Percentiles rank a stretch among this genome's conserved stretches.
phyloP scores from a whole-genome alignment of 2,888 invertebrate species.

The Prenolepis imparis region DNA sequence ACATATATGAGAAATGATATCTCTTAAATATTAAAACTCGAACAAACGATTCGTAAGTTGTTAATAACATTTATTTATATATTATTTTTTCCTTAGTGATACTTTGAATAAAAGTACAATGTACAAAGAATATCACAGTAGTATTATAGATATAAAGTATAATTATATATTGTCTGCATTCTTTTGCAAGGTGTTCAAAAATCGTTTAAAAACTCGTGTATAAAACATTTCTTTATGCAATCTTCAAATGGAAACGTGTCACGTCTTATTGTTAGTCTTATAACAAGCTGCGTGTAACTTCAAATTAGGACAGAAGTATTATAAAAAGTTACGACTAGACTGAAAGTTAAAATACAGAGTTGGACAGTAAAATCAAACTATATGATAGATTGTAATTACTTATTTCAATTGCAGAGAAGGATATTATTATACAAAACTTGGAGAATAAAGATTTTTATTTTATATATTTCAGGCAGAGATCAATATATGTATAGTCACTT shows the following conservation, averaged over 20 bases:
- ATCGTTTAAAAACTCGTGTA: not conserved
- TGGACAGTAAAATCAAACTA: conserved; percentile 58
- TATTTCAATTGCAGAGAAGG: conserved; percentile 61
- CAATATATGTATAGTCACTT: conserved; percentile 32
- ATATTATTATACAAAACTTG: conserved; percentile 32
- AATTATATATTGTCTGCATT: not conserved
- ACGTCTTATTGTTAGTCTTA: not conserved
- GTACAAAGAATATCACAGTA: not conserved
- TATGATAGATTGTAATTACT: conserved; percentile 59
- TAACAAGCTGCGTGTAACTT: not conserved
- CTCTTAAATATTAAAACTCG: not conserved
- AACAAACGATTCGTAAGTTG: not conserved
- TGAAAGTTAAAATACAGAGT: conserved; percentile 55
- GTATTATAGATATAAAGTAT: not conserved
- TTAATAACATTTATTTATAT: not conserved
- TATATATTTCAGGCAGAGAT: not conserved
- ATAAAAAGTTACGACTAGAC: conserved; percentile 60
- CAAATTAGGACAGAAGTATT: conserved; percentile 29
- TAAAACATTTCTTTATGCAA: not conserved
- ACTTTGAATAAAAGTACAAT: not conserved
- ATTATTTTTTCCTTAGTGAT: not conserved
- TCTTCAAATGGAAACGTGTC: not conserved
- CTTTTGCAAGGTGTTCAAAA: not conserved
- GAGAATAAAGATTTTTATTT: conserved; percentile 53
- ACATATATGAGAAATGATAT: not conserved